These are phyloP conservation scores for Corynorhinus townsendii DNA, from an alignment of 2,113 vertebrate species.

Conservation along the genomic window DNA sequence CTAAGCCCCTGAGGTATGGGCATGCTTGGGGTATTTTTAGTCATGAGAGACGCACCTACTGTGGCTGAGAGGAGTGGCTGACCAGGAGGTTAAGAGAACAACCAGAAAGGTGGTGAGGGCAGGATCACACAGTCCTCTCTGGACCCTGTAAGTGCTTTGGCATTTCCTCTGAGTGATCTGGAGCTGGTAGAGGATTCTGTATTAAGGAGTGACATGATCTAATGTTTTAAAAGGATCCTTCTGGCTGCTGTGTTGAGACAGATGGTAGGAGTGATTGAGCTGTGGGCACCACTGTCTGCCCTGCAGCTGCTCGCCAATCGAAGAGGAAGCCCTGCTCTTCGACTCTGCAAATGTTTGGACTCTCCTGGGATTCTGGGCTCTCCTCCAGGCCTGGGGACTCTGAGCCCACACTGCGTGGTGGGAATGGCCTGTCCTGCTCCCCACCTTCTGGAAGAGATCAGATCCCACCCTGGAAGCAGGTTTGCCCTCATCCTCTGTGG, in stretches of 20 bases:
- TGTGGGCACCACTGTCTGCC: not conserved
- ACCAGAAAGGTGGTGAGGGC: not conserved
- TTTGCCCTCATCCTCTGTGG: not conserved
- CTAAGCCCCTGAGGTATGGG: not conserved
- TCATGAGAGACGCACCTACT: not conserved
- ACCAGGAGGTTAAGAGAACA: not conserved
- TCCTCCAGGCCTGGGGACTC: not conserved
- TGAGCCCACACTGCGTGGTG: not conserved
- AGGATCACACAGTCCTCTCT: not conserved
- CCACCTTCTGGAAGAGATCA: not conserved
- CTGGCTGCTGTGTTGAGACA: not conserved
- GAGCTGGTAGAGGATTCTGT: not conserved
- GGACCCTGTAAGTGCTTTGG: not conserved
- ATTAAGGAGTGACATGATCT: not conserved
- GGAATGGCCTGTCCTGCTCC: not conserved
- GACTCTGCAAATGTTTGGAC: not conserved
- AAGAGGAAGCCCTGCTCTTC: not conserved
- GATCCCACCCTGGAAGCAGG: not conserved
- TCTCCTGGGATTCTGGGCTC: not conserved
- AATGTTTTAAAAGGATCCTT: not conserved
- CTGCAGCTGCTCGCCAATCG: not conserved
- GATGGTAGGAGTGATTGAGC: not conserved
- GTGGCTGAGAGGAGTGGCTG: not conserved
- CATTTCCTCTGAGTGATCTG: not conserved
- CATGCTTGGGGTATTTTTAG: not conserved